Evolutionary conservation across 2,113 vertebrate species (phyloP).

Genomic region (Caranx melampygus): DNA sequence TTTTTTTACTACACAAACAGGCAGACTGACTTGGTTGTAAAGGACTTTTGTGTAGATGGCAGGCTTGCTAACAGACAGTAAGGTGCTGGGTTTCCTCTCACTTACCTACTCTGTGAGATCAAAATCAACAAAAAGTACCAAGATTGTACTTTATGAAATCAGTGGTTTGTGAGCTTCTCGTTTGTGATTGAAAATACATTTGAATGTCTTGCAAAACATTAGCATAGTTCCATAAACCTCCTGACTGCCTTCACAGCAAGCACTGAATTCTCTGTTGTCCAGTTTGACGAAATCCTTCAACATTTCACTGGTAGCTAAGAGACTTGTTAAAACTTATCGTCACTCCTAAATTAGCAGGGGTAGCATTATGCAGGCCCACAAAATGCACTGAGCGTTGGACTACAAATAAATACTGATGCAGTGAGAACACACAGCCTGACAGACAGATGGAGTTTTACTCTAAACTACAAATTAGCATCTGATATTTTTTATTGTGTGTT

Average conservation of each 20-base stretch:
- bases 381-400: constrained; percentile 20
- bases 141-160: constrained; percentile 19
- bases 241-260: constrained; percentile 1
- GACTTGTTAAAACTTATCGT: constrained; percentile 42
- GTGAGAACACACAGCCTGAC: neutral
- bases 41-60: neutral
- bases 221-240: constrained; percentile 20
- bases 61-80: neutral
- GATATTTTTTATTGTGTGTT: neutral
- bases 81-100: neutral
- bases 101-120: constrained; percentile 36
- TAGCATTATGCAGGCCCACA: constrained; percentile 33
- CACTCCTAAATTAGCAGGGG: constrained; percentile 31
- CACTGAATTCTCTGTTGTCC: constrained; percentile 39
- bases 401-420: constrained; percentile 2
- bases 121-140: constrained; percentile 5
- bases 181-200: constrained; percentile 8
- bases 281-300: constrained; percentile 31
- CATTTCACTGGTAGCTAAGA: constrained; percentile 33
- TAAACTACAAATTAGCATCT: neutral
- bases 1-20: neutral
- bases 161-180: neutral
- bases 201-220: constrained; percentile 30
- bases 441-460: neutral
- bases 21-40: neutral